Evolutionary conservation across 2,888 invertebrate genomes (phyloP).

Genomic region (Mythimna impura): DNA sequence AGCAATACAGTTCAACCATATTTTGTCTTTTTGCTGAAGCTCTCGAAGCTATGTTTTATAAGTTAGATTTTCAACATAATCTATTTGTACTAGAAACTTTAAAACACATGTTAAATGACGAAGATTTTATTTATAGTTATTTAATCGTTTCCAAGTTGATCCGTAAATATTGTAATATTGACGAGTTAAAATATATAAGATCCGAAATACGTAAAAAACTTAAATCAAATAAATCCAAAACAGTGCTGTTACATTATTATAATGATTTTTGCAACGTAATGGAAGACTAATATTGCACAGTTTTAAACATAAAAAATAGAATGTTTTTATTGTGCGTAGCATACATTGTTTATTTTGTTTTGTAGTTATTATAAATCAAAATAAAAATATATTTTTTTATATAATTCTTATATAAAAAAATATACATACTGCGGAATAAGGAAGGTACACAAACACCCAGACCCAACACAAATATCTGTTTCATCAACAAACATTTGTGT

Average conservation of each 20-base stretch:
- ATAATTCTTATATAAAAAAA: no score
- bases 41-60: slow-evolving; percentile 30
- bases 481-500: no score
- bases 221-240: slow-evolving; percentile 46
- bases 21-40: slow-evolving; percentile 54
- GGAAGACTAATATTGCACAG: slow-evolving; percentile 16
- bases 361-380: background rate
- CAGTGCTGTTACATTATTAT: slow-evolving; percentile 65
- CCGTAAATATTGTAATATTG: slow-evolving; percentile 13
- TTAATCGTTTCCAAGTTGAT: slow-evolving; percentile 46
- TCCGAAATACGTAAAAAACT: slow-evolving; percentile 58
- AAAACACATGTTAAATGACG: slow-evolving; percentile 49
- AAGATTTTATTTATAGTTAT: slow-evolving; percentile 49
- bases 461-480: background rate
- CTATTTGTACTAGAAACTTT: slow-evolving; percentile 41
- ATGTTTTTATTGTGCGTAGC: background rate
- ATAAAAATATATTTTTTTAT: background rate
- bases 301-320: background rate
- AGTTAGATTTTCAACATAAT: slow-evolving; percentile 11
- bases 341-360: background rate
- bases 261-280: slow-evolving; percentile 28
- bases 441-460: no score
- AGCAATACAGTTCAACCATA: slow-evolving; percentile 54
- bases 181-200: slow-evolving; percentile 32
- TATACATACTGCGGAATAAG: no score